Evolutionary conservation across 2,113 vertebrate genomes (phyloP).

Genomic region (Microtus pennsylvanicus): DNA sequence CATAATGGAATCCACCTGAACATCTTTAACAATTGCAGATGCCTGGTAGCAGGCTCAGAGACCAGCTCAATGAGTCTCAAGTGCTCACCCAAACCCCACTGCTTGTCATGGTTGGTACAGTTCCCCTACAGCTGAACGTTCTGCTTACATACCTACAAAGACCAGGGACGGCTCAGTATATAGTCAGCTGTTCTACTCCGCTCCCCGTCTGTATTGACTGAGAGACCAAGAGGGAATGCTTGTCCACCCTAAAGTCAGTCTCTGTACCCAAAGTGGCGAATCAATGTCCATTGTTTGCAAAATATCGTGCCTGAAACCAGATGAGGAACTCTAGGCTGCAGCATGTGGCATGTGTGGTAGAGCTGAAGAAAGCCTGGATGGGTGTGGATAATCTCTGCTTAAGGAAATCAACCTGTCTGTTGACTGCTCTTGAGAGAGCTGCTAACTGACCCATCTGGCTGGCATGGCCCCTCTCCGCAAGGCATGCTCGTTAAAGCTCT

Average conservation of each 20-base stretch:
- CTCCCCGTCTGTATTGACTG: background rate
- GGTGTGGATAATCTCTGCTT: background rate
- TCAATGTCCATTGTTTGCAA: background rate
- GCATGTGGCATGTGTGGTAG: background rate
- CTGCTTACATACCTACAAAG: background rate
- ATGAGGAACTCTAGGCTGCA: background rate
- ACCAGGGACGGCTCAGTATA: background rate
- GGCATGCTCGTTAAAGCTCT: background rate
- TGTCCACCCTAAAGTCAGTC: background rate
- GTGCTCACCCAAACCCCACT: background rate
- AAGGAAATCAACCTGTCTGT: background rate
- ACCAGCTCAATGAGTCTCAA: background rate
- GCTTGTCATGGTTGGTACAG: background rate
- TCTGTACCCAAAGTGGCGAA: background rate
- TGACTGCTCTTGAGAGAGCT: background rate
- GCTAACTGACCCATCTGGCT: background rate
- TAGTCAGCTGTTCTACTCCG: background rate
- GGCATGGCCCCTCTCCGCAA: background rate
- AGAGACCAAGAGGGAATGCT: background rate
- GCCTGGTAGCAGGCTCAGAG: background rate
- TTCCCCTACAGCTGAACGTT: background rate
- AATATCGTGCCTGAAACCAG: background rate
- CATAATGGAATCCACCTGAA: background rate
- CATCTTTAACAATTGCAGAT: background rate
- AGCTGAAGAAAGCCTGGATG: background rate